Evolutionary conservation across 2,888 invertebrate genomes (phyloP).

Genomic region (Pristionchus fissidentatus): DNA sequence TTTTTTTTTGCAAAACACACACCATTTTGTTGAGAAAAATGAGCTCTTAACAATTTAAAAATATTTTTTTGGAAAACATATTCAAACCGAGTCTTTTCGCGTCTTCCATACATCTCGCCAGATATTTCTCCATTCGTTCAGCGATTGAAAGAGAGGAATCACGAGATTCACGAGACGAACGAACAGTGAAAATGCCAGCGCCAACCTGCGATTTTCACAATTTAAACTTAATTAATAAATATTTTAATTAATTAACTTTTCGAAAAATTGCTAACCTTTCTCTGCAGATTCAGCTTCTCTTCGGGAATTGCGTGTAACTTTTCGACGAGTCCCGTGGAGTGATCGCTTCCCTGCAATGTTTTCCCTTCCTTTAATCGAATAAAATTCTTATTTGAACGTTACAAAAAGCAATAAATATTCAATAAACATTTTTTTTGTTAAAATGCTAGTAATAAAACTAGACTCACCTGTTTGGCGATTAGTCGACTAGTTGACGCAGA

Average conservation of each 20-base stretch:
- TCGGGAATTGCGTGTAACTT: constrained; percentile 24
- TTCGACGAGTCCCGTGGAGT: constrained; percentile 5
- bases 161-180: constrained; percentile 34
- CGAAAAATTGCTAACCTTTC: constrained; percentile 40
- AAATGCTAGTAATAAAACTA: too few relatives aligned
- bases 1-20: not conserved
- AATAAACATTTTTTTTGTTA: too few relatives aligned
- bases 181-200: constrained; percentile 63
- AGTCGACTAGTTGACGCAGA: not conserved
- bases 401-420: not conserved
- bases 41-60: not conserved
- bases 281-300: constrained; percentile 11
- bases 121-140: constrained; percentile 60
- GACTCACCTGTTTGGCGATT: not conserved
- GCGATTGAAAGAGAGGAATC: constrained; percentile 11
- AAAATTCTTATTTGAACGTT: not conserved
- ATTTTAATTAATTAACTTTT: not conserved
- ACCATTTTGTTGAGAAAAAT: not conserved
- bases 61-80: not conserved
- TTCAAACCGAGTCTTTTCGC: constrained; percentile 49
- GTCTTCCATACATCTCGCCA: constrained; percentile 59
- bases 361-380: not conserved
- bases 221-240: not conserved
- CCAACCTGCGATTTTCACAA: constrained; percentile 55
- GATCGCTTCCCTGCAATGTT: constrained; percentile 1